phyloP scores from a whole-genome alignment of 2,113 vertebrate genomes.

The Origma solitaria region DNA sequence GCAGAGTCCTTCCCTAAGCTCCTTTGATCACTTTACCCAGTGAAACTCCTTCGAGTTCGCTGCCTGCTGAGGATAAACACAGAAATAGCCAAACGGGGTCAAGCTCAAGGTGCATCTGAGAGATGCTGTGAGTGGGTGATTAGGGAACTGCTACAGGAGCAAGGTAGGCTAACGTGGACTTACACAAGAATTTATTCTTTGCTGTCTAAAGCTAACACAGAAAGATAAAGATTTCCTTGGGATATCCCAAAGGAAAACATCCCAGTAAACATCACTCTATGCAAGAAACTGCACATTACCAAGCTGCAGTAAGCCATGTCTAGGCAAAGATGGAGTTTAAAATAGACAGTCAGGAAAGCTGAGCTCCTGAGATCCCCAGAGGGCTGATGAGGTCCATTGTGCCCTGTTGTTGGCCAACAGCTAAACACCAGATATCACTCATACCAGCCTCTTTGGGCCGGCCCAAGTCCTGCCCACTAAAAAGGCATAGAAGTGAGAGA shows the following conservation, averaged over 20 bases:
- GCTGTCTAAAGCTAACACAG: neutral
- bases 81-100: neutral
- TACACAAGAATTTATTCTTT: neutral
- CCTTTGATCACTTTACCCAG: neutral
- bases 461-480: neutral
- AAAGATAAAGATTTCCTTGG: neutral
- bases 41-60: neutral
- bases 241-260: neutral
- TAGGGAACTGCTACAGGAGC: neutral
- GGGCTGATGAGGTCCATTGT: neutral
- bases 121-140: neutral
- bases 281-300: neutral
- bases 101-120: slow-evolving; percentile 4
- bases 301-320: neutral
- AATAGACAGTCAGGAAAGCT: neutral
- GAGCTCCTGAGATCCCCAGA: neutral
- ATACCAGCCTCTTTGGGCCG: neutral
- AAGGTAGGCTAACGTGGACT: fast-evolving
- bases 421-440: neutral
- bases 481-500: neutral
- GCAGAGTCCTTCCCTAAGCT: neutral
- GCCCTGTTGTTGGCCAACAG: neutral
- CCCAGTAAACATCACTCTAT: neutral
- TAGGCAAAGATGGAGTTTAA: neutral
- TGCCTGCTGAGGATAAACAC: slow-evolving; percentile 14